Evolutionary conservation across 2,888 invertebrate genomes (phyloP).

Genomic region (Drosophila paramelanica): DNA sequence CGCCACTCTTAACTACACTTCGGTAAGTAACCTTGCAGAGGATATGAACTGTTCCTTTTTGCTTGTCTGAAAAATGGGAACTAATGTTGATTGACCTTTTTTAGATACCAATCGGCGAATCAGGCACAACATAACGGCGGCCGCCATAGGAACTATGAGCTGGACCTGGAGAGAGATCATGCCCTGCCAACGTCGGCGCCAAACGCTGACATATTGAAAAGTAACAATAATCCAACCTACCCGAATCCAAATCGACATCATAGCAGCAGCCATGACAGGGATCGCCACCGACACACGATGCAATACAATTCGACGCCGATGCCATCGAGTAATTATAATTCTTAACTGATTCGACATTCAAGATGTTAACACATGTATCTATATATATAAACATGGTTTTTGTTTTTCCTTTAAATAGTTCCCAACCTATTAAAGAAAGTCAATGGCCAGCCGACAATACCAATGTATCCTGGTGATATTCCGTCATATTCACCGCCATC

Average conservation of each 20-base stretch:
- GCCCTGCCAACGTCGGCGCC: constrained; percentile 91
- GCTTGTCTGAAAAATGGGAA: too few species aligned
- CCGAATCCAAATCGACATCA: constrained; percentile 89
- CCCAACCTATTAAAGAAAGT: constrained; percentile 87
- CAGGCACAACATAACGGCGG: constrained; percentile 81
- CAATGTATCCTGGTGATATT: constrained; percentile 88
- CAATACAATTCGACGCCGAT: constrained; percentile 83
- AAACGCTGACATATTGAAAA: constrained; percentile 91
- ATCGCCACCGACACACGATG: constrained; percentile 80
- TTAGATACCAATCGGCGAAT: constrained; percentile 82
- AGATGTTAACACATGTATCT: too few species aligned
- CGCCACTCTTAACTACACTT: constrained; percentile 87
- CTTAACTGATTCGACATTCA: not conserved
- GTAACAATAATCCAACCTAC: constrained; percentile 91
- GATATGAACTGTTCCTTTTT: too few species aligned
- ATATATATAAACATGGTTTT: not conserved
- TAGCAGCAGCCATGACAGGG: constrained; percentile 77
- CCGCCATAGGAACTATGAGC: constrained; percentile 87
- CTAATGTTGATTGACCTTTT: constrained; percentile 3
- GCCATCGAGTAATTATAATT: constrained; percentile 78
- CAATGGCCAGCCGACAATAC: constrained; percentile 87
- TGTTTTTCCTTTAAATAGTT: constrained; percentile 64
- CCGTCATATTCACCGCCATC: constrained; percentile 94
- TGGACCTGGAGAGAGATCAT: constrained; percentile 90
- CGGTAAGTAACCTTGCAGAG: constrained; percentile 82